A percentile compares a stretch with the other conserved stretches of the same genome.
These are phyloP conservation scores for Hydrozoanthus gracilis DNA, from an alignment of 92 coral and sea anemone genomes.

Conservation along the genomic window DNA sequence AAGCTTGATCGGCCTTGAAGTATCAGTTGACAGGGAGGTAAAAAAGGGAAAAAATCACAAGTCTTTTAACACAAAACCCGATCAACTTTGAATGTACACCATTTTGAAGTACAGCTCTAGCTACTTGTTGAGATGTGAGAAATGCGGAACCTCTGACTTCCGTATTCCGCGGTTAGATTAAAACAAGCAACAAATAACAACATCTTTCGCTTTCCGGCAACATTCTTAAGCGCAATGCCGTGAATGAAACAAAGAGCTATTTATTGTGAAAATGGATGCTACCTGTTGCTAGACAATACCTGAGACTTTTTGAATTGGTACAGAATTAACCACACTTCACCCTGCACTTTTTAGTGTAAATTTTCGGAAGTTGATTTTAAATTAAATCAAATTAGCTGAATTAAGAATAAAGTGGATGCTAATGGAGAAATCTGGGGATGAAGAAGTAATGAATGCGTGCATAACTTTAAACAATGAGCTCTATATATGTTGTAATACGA, in stretches of 20 bases:
- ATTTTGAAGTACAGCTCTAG: no score
- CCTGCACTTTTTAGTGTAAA: background rate
- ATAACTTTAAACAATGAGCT: constrained; percentile 16
- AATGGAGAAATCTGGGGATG: background rate
- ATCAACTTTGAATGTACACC: background rate
- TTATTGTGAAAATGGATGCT: constrained; percentile 33
- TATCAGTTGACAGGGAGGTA: no score
- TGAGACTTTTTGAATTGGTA: background rate
- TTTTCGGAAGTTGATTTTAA: background rate
- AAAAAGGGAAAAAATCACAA: no score
- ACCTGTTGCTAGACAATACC: constrained; percentile 19
- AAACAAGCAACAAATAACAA: background rate
- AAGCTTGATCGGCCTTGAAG: no score
- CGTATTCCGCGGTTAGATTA: background rate
- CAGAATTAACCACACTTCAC: background rate
- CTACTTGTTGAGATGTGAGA: background rate
- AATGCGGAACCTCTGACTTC: constrained; percentile 27
- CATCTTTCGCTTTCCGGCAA: background rate
- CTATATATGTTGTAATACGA: constrained; percentile 37
- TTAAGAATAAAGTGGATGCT: background rate
- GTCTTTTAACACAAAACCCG: no score
- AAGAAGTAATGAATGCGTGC: background rate
- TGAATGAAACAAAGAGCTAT: constrained; percentile 32
- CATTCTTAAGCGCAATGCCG: background rate
- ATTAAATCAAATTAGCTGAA: background rate